Evolutionary conservation across 2,797 vertebrate genomes (phyloP).

Genomic region (Salarias fasciatus): DNA sequence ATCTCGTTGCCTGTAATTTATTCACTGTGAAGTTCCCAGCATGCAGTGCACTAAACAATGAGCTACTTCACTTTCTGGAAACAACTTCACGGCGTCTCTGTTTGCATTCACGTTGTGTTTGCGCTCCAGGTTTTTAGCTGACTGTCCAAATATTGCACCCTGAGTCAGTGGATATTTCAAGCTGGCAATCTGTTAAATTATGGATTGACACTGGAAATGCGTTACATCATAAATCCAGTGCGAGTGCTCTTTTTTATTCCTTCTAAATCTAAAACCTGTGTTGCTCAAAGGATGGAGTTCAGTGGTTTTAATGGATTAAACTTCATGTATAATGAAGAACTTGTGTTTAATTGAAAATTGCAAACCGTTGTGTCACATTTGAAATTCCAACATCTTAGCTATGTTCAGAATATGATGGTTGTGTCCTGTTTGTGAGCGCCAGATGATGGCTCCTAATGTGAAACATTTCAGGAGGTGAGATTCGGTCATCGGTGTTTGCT

Average conservation of each 20-base stretch:
- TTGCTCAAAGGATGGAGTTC: neutral
- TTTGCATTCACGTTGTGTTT: neutral
- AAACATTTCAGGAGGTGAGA: too few relatives aligned
- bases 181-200: neutral
- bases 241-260: neutral
- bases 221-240: neutral
- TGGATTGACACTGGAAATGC: neutral
- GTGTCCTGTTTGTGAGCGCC: too few relatives aligned
- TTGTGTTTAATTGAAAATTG: too few relatives aligned
- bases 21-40: constrained; percentile 4
- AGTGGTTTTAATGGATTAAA: neutral
- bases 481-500: too few relatives aligned
- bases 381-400: too few relatives aligned
- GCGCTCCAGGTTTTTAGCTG: neutral
- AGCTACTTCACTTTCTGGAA: neutral
- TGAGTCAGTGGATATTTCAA: neutral
- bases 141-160: neutral
- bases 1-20: constrained; percentile 7
- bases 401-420: too few relatives aligned
- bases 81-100: neutral
- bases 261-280: neutral
- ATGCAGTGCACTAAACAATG: neutral
- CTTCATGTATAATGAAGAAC: too few relatives aligned
- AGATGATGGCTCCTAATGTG: too few relatives aligned
- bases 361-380: too few relatives aligned